These are phyloP conservation scores for Babyrousa celebensis DNA, from an alignment of 2,797 vertebrate species.

Conservation along the genomic window DNA sequence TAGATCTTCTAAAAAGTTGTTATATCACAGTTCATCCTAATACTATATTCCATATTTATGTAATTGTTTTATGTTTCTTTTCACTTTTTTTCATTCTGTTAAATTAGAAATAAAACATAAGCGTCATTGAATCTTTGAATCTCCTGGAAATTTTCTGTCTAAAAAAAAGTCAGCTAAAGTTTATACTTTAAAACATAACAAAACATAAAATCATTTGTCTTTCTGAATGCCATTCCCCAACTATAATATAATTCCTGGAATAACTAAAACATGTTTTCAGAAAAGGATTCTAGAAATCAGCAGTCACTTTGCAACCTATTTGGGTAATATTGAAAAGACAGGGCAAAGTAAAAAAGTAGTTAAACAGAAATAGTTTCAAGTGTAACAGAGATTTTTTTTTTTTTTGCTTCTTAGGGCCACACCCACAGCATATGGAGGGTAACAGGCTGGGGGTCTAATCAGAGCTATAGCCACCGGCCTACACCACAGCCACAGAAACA, in stretches of 20 bases:
- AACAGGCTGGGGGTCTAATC: too few species aligned
- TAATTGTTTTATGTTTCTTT: background rate
- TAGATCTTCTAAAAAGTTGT: background rate
- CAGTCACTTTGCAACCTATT: background rate
- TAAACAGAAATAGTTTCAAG: background rate
- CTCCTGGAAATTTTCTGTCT: background rate
- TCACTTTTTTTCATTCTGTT: background rate
- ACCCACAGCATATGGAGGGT: too few species aligned
- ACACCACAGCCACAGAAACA: too few species aligned
- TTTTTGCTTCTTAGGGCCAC: too few species aligned
- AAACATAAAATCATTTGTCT: background rate
- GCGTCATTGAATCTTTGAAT: background rate
- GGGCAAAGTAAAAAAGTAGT: background rate
- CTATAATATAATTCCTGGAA: conserved; percentile 33
- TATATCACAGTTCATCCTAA: background rate
- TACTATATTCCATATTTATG: background rate
- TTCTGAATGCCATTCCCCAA: background rate
- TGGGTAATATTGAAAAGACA: background rate
- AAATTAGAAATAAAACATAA: background rate
- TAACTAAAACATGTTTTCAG: conserved; percentile 31
- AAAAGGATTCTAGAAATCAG: conserved; percentile 20
- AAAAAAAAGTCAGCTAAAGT: conserved; percentile 37
- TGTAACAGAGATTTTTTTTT: background rate
- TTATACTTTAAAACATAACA: background rate
- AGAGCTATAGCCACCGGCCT: too few species aligned